phyloP scores from a whole-genome alignment of 2,888 invertebrate genomes.

The Drosophila bunnanda region DNA sequence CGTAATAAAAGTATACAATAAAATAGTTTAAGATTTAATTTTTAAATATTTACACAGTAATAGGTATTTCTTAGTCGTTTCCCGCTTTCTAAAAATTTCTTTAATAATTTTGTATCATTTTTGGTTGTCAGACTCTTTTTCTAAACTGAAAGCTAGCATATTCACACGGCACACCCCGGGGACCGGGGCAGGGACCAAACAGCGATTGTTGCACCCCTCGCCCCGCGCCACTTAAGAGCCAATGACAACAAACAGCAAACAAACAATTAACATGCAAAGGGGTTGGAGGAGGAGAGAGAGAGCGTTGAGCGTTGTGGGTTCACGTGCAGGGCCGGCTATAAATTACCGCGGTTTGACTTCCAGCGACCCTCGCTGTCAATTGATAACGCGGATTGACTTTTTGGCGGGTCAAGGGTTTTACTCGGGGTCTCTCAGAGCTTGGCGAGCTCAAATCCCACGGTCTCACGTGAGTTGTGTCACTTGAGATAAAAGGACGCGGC shows the following conservation, averaged over 20 bases:
- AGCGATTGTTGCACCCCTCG: slow-evolving; percentile 58
- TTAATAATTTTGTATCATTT: slow-evolving; percentile 6
- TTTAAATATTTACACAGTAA: background rate
- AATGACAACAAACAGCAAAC: slow-evolving; percentile 84
- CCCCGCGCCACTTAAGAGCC: slow-evolving; percentile 75
- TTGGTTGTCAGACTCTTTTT: slow-evolving; percentile 29
- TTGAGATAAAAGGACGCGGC: slow-evolving; percentile 54
- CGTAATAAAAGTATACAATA: background rate
- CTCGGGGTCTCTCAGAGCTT: slow-evolving; percentile 34
- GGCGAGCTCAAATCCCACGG: slow-evolving; percentile 14
- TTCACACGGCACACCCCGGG: slow-evolving; percentile 71
- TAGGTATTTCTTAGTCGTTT: background rate
- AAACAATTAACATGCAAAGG: slow-evolving; percentile 83
- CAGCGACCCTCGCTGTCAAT: slow-evolving; percentile 71
- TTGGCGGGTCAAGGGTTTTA: slow-evolving; percentile 44
- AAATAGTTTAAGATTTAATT: background rate
- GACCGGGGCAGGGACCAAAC: slow-evolving; percentile 40
- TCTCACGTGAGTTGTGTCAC: slow-evolving; percentile 64
- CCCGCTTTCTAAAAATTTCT: background rate
- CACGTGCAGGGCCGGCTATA: slow-evolving; percentile 76
- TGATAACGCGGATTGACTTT: slow-evolving; percentile 75
- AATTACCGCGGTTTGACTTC: slow-evolving; percentile 78
- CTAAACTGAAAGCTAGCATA: slow-evolving; percentile 64
- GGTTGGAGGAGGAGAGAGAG: slow-evolving; percentile 31
- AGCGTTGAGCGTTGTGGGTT: slow-evolving; percentile 47